Conservation (phyloP, 2,888 invertebrate species). For the Eucera pruinosa region DNA sequence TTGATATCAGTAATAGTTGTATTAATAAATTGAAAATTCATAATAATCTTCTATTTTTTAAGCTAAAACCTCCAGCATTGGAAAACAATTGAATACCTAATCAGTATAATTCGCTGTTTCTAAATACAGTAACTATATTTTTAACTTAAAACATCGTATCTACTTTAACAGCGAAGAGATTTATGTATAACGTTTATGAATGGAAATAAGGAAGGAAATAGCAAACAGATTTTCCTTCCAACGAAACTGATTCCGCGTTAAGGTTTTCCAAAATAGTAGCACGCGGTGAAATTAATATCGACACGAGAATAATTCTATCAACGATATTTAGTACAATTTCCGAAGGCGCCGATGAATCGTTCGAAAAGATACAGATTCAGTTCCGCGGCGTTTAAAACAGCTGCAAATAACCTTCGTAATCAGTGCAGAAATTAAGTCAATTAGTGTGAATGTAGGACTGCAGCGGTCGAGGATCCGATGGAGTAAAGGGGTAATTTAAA, state of each 20-base stretch:
- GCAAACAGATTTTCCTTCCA: neutral
- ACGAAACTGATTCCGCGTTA: constrained; percentile 2
- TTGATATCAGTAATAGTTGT: too few relatives aligned
- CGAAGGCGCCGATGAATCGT: constrained; percentile 16
- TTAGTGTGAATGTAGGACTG: constrained; percentile 57
- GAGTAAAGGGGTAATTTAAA: constrained; percentile 65
- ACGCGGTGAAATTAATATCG: neutral
- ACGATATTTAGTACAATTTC: constrained; percentile 37
- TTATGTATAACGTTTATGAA: too few relatives aligned
- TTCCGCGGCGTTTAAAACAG: constrained; percentile 50
- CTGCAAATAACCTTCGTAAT: constrained; percentile 66
- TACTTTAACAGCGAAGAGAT: too few relatives aligned
- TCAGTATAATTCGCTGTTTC: neutral
- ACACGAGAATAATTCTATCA: constrained; percentile 20
- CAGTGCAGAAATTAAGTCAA: constrained; percentile 68
- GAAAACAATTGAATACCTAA: neutral
- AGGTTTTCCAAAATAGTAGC: constrained; percentile 9
- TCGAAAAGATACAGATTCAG: constrained; percentile 35
- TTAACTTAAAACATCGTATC: too few relatives aligned
- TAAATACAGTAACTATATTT: neutral
- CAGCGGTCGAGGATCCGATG: constrained; percentile 41
- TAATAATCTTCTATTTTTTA: neutral
- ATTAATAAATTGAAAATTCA: too few relatives aligned
- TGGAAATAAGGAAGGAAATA: neutral
- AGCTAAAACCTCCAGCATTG: neutral